Conservation (phyloP, 2,888 invertebrate genomes). For the Tenthredo scrophulariae region DNA sequence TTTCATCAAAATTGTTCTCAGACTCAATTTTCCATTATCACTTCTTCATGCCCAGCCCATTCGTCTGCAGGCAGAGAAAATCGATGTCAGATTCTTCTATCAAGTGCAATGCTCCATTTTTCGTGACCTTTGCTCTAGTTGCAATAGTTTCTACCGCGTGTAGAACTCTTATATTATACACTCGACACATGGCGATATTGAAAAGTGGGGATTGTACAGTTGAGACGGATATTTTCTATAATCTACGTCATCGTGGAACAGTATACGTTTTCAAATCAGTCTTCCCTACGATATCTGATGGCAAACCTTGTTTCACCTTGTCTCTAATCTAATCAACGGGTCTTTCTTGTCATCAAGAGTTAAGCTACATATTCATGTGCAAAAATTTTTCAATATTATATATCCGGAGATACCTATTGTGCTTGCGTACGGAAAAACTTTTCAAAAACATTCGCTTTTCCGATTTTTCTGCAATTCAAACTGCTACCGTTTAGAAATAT, state of each 20-base stretch:
- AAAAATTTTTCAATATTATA: not conserved
- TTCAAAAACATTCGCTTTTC: not conserved
- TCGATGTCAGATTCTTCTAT: constrained; percentile 18
- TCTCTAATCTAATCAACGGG: constrained; percentile 7
- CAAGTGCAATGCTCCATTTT: constrained; percentile 22
- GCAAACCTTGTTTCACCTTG: constrained; percentile 6
- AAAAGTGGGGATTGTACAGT: not conserved
- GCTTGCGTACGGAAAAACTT: not conserved
- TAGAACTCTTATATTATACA: not conserved
- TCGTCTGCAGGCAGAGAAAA: not conserved
- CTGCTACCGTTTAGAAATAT: not conserved
- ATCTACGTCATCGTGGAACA: not conserved
- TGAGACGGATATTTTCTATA: not conserved
- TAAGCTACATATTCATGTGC: not conserved
- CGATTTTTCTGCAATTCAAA: not conserved
- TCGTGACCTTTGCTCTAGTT: constrained; percentile 20
- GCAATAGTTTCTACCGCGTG: not conserved
- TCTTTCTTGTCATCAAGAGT: not conserved
- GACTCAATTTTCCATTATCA: not conserved
- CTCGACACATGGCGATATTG: not conserved
- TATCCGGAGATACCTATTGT: not conserved
- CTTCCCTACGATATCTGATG: not conserved
- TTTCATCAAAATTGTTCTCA: not conserved
- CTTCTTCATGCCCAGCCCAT: not conserved
- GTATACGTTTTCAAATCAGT: not conserved